These are phyloP conservation scores for Spilogale gracilis DNA, from an alignment of 2,113 vertebrate genomes.

Conservation along the genomic window DNA sequence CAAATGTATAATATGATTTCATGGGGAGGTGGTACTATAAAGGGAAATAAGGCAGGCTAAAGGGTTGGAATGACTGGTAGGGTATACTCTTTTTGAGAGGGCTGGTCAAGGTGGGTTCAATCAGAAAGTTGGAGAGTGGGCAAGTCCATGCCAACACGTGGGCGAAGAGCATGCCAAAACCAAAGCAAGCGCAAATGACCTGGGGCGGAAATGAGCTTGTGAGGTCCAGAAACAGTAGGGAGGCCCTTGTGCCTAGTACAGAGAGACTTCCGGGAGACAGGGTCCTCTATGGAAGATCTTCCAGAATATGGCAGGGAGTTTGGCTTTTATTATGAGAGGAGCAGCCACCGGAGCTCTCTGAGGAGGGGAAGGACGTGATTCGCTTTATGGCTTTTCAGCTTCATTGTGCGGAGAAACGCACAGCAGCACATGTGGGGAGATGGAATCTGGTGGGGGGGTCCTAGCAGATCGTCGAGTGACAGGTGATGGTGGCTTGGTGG, in stretches of 20 bases:
- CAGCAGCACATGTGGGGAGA: not conserved
- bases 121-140: not conserved
- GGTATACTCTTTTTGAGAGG: not conserved
- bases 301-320: not conserved
- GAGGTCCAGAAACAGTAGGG: not conserved
- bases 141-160: not conserved
- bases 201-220: not conserved
- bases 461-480: accelerated
- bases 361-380: not conserved
- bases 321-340: not conserved
- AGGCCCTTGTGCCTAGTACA: not conserved
- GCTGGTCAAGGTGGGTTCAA: not conserved
- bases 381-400: not conserved
- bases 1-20: not conserved
- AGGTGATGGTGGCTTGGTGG: not conserved
- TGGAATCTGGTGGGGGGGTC: accelerated
- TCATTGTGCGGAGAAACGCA: not conserved
- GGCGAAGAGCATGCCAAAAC: not conserved
- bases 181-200: not conserved
- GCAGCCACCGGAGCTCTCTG: not conserved
- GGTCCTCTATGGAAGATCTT: accelerated
- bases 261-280: not conserved
- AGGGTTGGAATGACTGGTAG: not conserved
- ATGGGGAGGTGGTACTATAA: not conserved
- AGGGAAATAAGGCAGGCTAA: not conserved